phyloP scores from a whole-genome alignment of 2,797 vertebrate genomes.

The Ctenochaetus hawaiiensis region DNA sequence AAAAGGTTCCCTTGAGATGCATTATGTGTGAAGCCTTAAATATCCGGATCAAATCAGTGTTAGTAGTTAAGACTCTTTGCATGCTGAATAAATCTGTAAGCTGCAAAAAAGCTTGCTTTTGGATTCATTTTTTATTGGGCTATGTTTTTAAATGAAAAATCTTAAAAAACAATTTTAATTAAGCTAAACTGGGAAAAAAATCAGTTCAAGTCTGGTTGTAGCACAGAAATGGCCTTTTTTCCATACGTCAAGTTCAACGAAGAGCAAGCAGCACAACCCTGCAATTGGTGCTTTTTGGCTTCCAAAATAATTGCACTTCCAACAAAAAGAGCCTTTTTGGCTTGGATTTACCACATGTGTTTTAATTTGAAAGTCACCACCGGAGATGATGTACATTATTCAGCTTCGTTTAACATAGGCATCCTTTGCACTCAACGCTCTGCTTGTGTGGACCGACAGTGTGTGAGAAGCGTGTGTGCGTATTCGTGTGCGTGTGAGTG shows the following conservation, averaged over 20 bases:
- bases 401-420: slow-evolving; percentile 15
- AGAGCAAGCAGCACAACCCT: background rate
- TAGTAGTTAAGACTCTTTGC: background rate
- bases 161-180: background rate
- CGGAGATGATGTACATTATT: slow-evolving; percentile 15
- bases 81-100: background rate
- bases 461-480: slow-evolving; percentile 28
- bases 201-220: background rate
- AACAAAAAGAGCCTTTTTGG: accelerated
- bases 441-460: slow-evolving; percentile 24
- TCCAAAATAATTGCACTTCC: slow-evolving; percentile 59
- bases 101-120: background rate
- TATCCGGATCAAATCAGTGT: background rate
- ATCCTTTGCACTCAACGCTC: slow-evolving; percentile 39
- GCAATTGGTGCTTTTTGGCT: background rate
- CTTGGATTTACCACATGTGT: accelerated
- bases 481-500: slow-evolving; percentile 13
- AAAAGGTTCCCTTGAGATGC: slow-evolving; percentile 43
- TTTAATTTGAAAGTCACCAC: slow-evolving; percentile 54
- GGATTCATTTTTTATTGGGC: background rate
- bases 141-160: background rate
- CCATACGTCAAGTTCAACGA: background rate
- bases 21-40: slow-evolving; percentile 19
- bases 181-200: background rate
- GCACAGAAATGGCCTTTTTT: background rate